Base-by-base conservation (phyloP, 2,797 vertebrate species). In the Dendrocincla fuliginosa region DNA sequence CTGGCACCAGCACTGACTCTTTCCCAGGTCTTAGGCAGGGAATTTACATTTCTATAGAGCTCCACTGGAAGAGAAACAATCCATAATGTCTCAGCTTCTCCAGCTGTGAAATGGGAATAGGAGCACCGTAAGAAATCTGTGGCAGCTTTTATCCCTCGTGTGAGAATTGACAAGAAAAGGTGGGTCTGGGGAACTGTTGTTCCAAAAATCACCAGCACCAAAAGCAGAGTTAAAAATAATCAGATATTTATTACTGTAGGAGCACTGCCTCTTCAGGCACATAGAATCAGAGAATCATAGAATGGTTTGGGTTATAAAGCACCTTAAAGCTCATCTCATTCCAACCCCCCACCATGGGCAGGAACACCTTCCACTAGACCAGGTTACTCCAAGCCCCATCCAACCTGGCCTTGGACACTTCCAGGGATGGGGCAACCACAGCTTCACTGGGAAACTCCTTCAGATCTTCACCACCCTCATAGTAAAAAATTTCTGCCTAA, bases 11-110 rank as follows among this genome's bases (percentile, higher is more conserved):
- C 68, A 30, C 56, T 33, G 61, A 73, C 46, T 77, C 75, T 73
- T 75, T 70, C 68, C 61, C 25, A 8, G 73, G 84, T 87, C 57
- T 95, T 71, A 85, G 50, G 69, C 42, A 50, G 87, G 46, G 46
- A 32, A 93, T 96, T 92, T 92, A 87, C 92, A 95, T 91, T 78
- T 92, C 83, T 93, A 12, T 71, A 76, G 87, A 95, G 81, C 50
- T 81, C 61, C 18, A 47, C n/a, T 80, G 69, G 46, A 82, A 93
- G 49, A 47, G 35, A 63, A 95, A 89, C 71, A 93, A 92, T 75
- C 77, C 39, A 22, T 23, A 55, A 71, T 3, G 42, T 85, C 81
- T 93, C 78, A 6, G 53, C 82, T 89, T 89, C 65, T 59, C 75
- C 90, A 93, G 89, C 64, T 89, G 92, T 83, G 91, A 92, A 85